Percentiles rank a stretch among this genome's conserved stretches.
Conservation (phyloP, 1,140 invertebrate species). For the Stenopsyche tienmushanensis region DNA sequence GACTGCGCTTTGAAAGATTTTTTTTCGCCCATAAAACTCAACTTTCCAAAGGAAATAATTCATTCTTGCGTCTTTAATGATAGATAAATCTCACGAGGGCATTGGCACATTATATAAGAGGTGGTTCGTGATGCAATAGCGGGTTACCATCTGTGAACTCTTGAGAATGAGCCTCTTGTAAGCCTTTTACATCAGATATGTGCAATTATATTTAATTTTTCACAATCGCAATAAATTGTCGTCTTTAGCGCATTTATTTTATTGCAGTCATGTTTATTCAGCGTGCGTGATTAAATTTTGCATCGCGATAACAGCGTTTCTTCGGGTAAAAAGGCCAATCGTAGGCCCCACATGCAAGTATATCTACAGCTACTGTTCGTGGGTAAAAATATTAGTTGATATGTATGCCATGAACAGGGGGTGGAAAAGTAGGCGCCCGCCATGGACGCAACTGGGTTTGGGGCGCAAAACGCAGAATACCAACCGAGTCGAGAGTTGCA, state of each 20-base stretch:
- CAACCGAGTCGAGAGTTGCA: too few relatives aligned
- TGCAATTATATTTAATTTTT: constrained; percentile 11
- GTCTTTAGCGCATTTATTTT: constrained; percentile 2
- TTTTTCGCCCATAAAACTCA: not conserved
- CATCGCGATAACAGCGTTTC: too few relatives aligned
- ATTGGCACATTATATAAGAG: constrained; percentile 26
- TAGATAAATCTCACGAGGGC: constrained; percentile 19
- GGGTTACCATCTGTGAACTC: constrained; percentile 15
- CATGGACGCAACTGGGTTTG: too few relatives aligned
- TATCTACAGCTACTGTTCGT: too few relatives aligned
- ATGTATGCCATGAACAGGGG: too few relatives aligned
- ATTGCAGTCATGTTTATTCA: not conserved
- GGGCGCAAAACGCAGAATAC: too few relatives aligned
- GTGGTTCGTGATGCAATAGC: constrained; percentile 17
- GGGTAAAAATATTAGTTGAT: too few relatives aligned
- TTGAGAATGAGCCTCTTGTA: constrained; percentile 7
- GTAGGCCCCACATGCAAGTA: too few relatives aligned
- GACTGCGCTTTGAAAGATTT: not conserved
- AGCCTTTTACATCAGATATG: constrained; percentile 6
- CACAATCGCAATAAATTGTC: constrained; percentile 12
- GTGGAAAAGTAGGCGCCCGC: too few relatives aligned
- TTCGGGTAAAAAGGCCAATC: too few relatives aligned
- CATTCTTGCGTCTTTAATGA: constrained; percentile 12
- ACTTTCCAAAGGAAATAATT: constrained; percentile 14
- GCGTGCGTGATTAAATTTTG: too few relatives aligned